Evolutionary conservation across 1,140 invertebrate species (phyloP), one percentile per base, ranked within the genome.

Genomic region (Lepidurus couesii): DNA sequence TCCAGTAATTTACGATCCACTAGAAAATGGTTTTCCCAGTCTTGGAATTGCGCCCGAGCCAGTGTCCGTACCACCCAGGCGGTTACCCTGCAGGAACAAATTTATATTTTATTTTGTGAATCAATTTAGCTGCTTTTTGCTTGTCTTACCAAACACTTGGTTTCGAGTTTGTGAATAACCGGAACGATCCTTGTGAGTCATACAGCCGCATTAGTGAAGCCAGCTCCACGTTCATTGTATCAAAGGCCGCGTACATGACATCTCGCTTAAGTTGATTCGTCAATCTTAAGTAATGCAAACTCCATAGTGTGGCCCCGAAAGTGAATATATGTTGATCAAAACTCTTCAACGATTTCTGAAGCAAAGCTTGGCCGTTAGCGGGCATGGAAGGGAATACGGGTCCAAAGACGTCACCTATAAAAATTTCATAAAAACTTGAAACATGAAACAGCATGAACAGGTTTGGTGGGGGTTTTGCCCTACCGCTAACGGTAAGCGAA

Each of bases 291-390:
- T 90, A 91, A 81, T 87, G 86, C 10, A 91, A 83, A 6, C 86
- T 88, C 82, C 88, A 86, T 4, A 90, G 81, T 82, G 89, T 90
- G 76, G 86, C 86, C 1, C 86, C 88, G 80, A 91, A 88, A 82
- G 90, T 89, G 83, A 89, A 91, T 53, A 89, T 82, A 76, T 85
- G 85, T 79, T 86, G 85, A 80, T 89, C 88, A 2, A 85, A 85
- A 11, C 86, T 86, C 81, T 85, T 84, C 0, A 84, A 81, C 10
- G 83, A 79, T 78, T 82, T 82, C 16, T 82, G 81, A 9, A 86
- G 77, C 3, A 85, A 75, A 26, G 74, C 77, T n/a, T 80, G 74
- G 76, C 83, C 81, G 1, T 80, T 83, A 2, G 83, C 74, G 6
- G 84, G 84, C 8, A 82, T 81, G 21, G 81, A 75, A 9, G 82